A percentile compares a stretch with the other conserved stretches of the same genome.
Conservation (phyloP, 37 sponge, comb jelly and placozoan genomes). For the Mnemiopsis leidyi region DNA sequence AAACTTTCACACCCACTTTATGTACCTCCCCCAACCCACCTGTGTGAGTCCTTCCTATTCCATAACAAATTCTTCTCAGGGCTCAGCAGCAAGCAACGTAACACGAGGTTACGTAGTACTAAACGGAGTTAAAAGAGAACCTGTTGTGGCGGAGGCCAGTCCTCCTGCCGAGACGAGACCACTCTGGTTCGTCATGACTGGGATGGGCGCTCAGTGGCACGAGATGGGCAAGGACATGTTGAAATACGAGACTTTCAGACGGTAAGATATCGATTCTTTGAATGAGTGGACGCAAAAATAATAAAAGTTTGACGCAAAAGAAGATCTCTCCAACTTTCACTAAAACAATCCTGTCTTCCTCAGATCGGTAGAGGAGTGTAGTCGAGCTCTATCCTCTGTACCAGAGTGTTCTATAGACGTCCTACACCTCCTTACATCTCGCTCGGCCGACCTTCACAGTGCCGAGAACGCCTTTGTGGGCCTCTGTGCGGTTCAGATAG, state of each 20-base stretch:
- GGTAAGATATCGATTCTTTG: no score
- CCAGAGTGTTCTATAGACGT: conserved; percentile 44
- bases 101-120: conserved; percentile 51
- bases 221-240: conserved; percentile 69
- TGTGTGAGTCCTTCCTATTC: no score
- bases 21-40: no score
- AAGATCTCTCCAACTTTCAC: no score
- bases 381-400: neutral
- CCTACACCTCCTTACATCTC: neutral
- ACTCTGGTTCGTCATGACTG: conserved; percentile 67
- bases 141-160: conserved; percentile 9
- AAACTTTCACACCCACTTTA: no score
- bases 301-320: no score
- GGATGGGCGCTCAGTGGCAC: conserved; percentile 72
- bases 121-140: conserved; percentile 55
- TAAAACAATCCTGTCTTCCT: no score
- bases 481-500: conserved; percentile 65
- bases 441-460: conserved; percentile 21
- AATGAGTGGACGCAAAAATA: no score
- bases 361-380: conserved; percentile 44
- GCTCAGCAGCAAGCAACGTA: neutral
- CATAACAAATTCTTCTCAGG: neutral
- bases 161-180: conserved; percentile 49
- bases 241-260: conserved; percentile 56
- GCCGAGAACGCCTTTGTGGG: conserved; percentile 47